Base-by-base conservation (phyloP, 2,113 vertebrate genomes). In the Xiphophorus maculatus region DNA sequence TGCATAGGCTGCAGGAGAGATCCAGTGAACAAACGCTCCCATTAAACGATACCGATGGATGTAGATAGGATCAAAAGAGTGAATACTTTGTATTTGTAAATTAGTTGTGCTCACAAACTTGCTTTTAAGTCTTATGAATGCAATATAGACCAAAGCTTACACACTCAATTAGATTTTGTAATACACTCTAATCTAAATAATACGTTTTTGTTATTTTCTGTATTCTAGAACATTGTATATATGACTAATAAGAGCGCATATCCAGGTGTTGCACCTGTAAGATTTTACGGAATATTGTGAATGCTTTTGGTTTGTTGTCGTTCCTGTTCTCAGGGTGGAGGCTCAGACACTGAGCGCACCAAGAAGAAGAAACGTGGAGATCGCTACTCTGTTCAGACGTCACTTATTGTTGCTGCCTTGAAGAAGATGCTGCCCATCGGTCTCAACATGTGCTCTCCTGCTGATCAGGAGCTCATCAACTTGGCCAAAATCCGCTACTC, bases 401-500 rank as follows among this genome's bases (percentile, higher is more conserved):
- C 97, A 0, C 96, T 99, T 69, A 98, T 99, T 19, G 97, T 99
- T 81, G 97, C 97, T 63, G 96, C 97, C 0, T 92, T 99, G 27
- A 99, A 99, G 94, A 99, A 99, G 94, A 97, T 99, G 97, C 89
- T 99, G 42, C 97, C 97, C 80, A 97, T 98, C 1, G 97, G 97
- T 69, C 94, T 99, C 77, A 99, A 99, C 93, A 99, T 99, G 97
- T 99, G 97, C 90, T 97, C 97, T 0, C 97, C 97, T 9, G 97
- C 96, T 0, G 97, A 99, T 88, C 97, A 99, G 88, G 97, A 98
- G 84, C 96, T 99, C 42, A 97, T 98, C 87, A 79, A 80, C n/a
- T 33, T 97, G 89, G 97, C 97, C 91, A 98, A 99, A 93, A 93
- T 93, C 37, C 93, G 97, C 89, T 98, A 99, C 13, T 95, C 96